Evolutionary conservation across 2,888 invertebrate species (phyloP), one percentile per base, ranked within the genome.

Genomic region (Acleris laterana): DNA sequence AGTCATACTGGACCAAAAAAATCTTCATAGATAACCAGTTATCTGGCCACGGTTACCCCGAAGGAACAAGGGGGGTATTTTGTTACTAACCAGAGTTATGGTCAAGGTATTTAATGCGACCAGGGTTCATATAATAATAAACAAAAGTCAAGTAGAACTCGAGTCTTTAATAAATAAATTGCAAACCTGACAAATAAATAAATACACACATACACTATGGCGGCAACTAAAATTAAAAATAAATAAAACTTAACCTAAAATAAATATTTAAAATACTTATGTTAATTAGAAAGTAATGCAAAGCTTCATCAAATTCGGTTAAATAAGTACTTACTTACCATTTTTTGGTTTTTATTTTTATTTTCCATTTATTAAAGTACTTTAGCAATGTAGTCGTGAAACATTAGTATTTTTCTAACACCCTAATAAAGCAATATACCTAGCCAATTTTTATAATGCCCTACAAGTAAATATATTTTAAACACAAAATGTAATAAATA

Each of bases 151-250:
- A 55, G 20, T 70, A 72, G 68, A 62, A 68, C 73, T 69, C 32
- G 9, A 32, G 9, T 32, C 62, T 74, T 72, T 64, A 71, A 70
- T 70, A 62, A 72, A 76, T 76, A 71, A 64, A 72, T 76, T 70
- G 72, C 71, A 75, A 77, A 75, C 75, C 73, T 77, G 61, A 63
- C 74, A 74, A 74, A 79, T 77, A 79, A 9, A 80, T 81, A 82
- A 71, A 75, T 59, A 63, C 75, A 65, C 75, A 65, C 60, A 68
- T 74, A 77, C 74, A 72, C 71, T 81, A 80, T 82, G 79, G 79
- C 81, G 74, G 70, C 74, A 70, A 66, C 70, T 76, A 66, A 76
- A 32, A 57, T 48, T 38, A 28, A 44, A 60, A 66, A 56, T 62
- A 60, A 67, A 59, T 61, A 56, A 17, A 70, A 62, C 57, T 62